phyloP scores from a whole-genome alignment of 2,797 vertebrate species.

The Spinus olivaceus region DNA sequence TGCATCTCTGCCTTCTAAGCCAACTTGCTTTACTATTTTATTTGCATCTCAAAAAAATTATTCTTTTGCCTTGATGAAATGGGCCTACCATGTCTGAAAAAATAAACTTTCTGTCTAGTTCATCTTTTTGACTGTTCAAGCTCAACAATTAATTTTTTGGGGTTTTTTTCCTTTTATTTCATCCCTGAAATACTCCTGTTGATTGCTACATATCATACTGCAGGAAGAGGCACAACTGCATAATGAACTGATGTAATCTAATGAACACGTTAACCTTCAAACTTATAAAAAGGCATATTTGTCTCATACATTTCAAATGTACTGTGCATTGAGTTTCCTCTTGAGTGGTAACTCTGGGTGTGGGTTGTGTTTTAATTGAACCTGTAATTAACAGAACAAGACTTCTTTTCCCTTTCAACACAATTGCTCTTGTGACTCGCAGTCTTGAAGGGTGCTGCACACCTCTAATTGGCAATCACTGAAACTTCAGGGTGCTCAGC shows the following conservation, averaged over 20 bases:
- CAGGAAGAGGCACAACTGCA: background rate
- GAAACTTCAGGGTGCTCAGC: background rate
- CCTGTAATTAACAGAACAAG: background rate
- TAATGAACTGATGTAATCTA: background rate
- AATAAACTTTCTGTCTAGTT: background rate
- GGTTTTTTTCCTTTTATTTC: background rate
- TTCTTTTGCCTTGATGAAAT: background rate
- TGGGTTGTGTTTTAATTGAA: background rate
- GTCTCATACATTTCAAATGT: background rate
- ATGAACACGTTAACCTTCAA: background rate
- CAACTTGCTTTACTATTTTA: conserved; percentile 30
- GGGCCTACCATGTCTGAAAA: background rate
- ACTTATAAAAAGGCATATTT: background rate
- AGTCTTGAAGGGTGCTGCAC: background rate
- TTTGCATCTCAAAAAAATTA: background rate
- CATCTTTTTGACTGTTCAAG: background rate
- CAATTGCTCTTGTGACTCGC: background rate
- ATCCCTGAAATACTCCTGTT: background rate
- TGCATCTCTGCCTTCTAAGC: conserved; percentile 31
- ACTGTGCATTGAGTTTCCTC: background rate
- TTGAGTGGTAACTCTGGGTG: background rate
- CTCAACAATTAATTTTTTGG: background rate
- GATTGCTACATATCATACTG: background rate
- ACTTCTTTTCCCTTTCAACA: background rate
- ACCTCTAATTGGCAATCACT: background rate